phyloP scores from a whole-genome alignment of 2,113 vertebrate genomes.

The human (Homo sapiens) region GRCh38 chr12:106075001-106075500 shows the following conservation, averaged over 20 bases:
- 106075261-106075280: conserved; percentile 79
- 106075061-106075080: background rate
- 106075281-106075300: conserved; percentile 70
- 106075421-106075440: background rate
- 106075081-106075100: conserved; percentile 59
- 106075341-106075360: conserved; percentile 72
- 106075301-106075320: conserved; percentile 47
- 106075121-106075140: conserved; percentile 77
- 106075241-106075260: conserved; percentile 85
- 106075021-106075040: background rate
- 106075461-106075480: background rate
- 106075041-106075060: rapidly evolving
- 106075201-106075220: conserved; percentile 83
- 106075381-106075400: background rate
- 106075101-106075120: conserved; percentile 74
- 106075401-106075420: background rate
- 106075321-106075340: background rate
- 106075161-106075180: conserved; percentile 84
- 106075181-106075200: conserved; percentile 87
- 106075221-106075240: conserved; percentile 84
- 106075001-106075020: conserved; percentile 32
- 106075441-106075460: background rate
- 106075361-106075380: conserved; percentile 55
- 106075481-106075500: background rate
- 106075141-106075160: conserved; percentile 84